Evolutionary conservation across 1,140 invertebrate genomes (phyloP).

Genomic region (Zaprionus capensis): DNA sequence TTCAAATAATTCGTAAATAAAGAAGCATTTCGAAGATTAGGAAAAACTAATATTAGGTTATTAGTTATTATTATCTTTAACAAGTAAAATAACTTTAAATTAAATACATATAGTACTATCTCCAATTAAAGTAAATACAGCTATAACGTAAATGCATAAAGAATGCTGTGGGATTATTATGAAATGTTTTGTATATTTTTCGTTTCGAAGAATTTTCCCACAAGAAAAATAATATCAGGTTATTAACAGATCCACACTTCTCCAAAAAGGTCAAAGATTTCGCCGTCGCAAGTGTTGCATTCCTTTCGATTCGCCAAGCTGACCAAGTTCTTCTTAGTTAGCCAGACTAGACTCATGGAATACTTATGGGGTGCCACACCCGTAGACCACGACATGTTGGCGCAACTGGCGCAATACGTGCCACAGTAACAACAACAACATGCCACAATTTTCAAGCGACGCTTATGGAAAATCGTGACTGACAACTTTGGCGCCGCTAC

Average conservation of each 20-base stretch:
- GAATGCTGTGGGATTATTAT: neutral
- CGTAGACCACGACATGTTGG: conserved; percentile 35
- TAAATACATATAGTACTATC: too few species aligned
- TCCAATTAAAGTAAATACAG: neutral
- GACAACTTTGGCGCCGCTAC: conserved; percentile 42
- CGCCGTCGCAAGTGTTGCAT: conserved; percentile 27
- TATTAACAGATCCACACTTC: conserved; percentile 18
- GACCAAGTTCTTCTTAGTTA: conserved; percentile 13
- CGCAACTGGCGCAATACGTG: conserved; percentile 46
- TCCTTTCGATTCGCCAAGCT: neutral
- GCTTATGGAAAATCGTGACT: conserved; percentile 48
- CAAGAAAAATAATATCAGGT: neutral
- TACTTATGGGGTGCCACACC: conserved; percentile 38
- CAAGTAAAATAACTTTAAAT: neutral
- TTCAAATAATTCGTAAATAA: neutral
- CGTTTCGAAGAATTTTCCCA: neutral
- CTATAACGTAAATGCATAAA: neutral
- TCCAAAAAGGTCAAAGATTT: conserved; percentile 33
- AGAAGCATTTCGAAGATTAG: neutral
- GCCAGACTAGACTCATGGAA: neutral
- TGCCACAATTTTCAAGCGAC: conserved; percentile 63
- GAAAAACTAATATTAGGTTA: neutral
- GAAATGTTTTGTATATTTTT: neutral
- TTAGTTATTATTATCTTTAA: conserved; percentile 10
- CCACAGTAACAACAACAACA: conserved; percentile 38